Base-by-base conservation (phyloP, 2,888 invertebrate species). In the Terebella lapidaria region DNA sequence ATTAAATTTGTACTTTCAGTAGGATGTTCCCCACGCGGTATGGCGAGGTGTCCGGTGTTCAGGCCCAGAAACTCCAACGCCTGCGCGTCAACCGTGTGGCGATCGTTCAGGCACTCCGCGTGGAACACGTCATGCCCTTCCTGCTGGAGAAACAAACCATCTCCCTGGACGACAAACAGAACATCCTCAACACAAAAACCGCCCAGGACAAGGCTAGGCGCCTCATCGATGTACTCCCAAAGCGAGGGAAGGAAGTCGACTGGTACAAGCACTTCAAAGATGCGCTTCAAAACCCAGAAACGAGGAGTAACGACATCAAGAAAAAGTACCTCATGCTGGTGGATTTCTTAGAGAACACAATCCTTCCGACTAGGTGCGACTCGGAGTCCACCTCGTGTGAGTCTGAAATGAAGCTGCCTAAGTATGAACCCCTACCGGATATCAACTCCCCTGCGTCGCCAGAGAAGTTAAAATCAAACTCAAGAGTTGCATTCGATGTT, bases 281-380 rank as follows among this genome's bases (percentile, higher is more conserved):
- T 15, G 65, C 74, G 42, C 63, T 76, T 15, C 62, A 68, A 47
- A 70, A 71, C 49, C 72, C 75, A n/a, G 70, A 72, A 30, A 72
- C 70, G 4, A 67, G 67, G 20, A 58, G 47, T 27, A 47, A 62
- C 22, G 72, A 72, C 45, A 63, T 68, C 15, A 67, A 63, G 49
- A 69, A 69, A 55, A 63, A 72, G 58, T 77, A 74, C 62, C 67
- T 68, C 56, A 62, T 69, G 20, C 67, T 77, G 5, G 74, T 75
- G 22, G 74, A 75, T 27, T 77, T 76, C 51, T 67, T 77, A 3
- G 76, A 76, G 61, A 77, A 75, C 61, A 75, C 77, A 3, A 71
- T 76, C 28, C 75, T 77, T 45, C 15, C 22, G 3, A 42, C 47
- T 24, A 15, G 35, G 28, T 4, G 15, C 22, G 56, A 58, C 27